Evolutionary conservation across 2,797 vertebrate species (phyloP), one percentile per base, ranked within the genome.

Genomic region (Botia kubotai): DNA sequence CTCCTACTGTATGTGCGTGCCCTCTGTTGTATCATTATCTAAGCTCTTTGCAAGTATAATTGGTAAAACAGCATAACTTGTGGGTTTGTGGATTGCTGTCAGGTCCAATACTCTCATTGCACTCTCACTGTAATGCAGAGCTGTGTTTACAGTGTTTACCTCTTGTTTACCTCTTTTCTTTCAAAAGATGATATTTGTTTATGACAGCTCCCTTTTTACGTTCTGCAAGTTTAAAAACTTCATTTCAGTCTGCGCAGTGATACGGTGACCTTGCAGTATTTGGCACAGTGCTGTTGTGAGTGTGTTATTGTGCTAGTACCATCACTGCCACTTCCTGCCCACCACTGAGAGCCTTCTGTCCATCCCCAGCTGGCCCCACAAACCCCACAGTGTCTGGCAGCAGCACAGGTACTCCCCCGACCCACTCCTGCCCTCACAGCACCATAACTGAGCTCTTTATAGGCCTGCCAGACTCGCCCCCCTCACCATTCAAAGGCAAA

Each of bases 281-380:
- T 83, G 80, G 80, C 77, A 52, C 73, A 57, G 75, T 60, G 71
- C 63, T 80, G 50, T 65, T 48, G 46, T 69, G 62, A 84, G 84
- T 80, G 80, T 87, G 84, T 63, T 78, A 63, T 80, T 80, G 87
- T 85, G 79, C 75, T 75, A 80, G 72, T 71, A 75, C 78, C 82
- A 76, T 84, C 75, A 14, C 80, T 72, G 84, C 83, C 75, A 85
- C 83, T 87, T 89, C 88, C 88, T 87, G 84, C 74, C 74, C 80
- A 69, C 82, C 84, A 87, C 88, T 89, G 83, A 88, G 87, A 82
- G 67, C 84, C 84, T 83, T 89, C 88, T 89, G 88, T 89, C 82
- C 83, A 8, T 79, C 68, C 85, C 86, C 87, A 89, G 88, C 88
- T 88, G 87, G 83, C 82, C 75, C 69, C 60, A 89, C 87, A 89